phyloP scores from a whole-genome alignment of 2,797 vertebrate species.

The Setipinna tenuifilis region DNA sequence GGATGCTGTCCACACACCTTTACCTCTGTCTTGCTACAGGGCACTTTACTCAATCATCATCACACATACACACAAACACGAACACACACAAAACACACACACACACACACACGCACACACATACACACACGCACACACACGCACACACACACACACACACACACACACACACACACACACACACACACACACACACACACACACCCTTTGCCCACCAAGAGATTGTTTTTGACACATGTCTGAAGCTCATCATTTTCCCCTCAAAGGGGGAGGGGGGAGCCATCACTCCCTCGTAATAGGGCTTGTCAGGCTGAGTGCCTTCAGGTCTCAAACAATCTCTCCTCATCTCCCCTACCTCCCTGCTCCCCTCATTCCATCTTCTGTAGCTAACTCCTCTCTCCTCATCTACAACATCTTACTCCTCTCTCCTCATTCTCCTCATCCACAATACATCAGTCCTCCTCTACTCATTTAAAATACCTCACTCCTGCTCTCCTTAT shows the following conservation, averaged over 20 bases:
- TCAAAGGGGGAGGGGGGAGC: not conserved
- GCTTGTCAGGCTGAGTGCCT: slow-evolving; percentile 8
- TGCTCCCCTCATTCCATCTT: too few relatives aligned
- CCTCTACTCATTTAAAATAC: not conserved
- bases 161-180: slow-evolving; percentile 29
- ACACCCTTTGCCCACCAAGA: not conserved
- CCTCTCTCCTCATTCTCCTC: not conserved
- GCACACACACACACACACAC: slow-evolving; percentile 30
- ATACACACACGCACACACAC: slow-evolving; percentile 20
- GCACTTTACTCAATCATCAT: not conserved
- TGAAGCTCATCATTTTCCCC: slow-evolving; percentile 14
- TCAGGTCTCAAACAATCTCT: slow-evolving; percentile 6
- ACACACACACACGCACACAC: slow-evolving; percentile 28
- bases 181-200: slow-evolving; percentile 34
- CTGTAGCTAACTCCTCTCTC: too few relatives aligned
- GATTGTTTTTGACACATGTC: slow-evolving; percentile 22
- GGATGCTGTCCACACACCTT: slow-evolving; percentile 11
- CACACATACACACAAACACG: slow-evolving; percentile 23
- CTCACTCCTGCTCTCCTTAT: too few relatives aligned
- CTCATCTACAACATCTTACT: too few relatives aligned
- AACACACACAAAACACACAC: slow-evolving; percentile 19
- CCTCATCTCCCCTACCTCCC: not conserved
- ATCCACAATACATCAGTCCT: not conserved
- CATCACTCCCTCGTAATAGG: not conserved
- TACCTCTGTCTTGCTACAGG: not conserved